These are phyloP conservation scores for Chloropsis cyanopogon DNA, from an alignment of 2,113 vertebrate species.

Conservation along the genomic window DNA sequence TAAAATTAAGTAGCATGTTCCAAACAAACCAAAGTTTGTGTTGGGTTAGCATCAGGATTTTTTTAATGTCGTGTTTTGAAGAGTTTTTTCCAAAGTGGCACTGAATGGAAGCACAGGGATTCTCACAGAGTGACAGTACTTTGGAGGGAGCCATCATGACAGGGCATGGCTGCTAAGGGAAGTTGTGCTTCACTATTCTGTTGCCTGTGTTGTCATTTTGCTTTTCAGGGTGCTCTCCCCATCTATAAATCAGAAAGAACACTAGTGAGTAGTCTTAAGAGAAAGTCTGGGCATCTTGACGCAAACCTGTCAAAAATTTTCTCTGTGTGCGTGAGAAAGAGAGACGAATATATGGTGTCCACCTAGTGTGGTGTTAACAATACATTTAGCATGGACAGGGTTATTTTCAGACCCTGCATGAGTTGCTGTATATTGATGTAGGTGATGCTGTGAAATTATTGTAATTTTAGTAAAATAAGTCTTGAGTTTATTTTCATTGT, in stretches of 20 bases:
- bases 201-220: neutral
- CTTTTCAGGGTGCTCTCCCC: neutral
- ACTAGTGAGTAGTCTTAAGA: neutral
- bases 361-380: neutral
- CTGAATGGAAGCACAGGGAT: neutral
- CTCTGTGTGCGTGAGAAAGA: neutral
- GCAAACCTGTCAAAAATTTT: neutral
- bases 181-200: neutral
- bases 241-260: neutral
- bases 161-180: neutral
- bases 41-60: neutral
- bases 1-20: neutral
- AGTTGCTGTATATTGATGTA: neutral
- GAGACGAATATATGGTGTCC: neutral
- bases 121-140: neutral
- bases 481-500: neutral
- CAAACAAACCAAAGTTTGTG: neutral
- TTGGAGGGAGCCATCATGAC: neutral
- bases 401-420: neutral
- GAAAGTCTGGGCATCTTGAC: neutral
- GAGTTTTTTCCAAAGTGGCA: neutral
- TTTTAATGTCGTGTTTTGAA: neutral
- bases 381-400: neutral
- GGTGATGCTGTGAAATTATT: neutral
- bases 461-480: neutral